phyloP scores from a whole-genome alignment of 2,888 invertebrate genomes.

The Seira musarum region DNA sequence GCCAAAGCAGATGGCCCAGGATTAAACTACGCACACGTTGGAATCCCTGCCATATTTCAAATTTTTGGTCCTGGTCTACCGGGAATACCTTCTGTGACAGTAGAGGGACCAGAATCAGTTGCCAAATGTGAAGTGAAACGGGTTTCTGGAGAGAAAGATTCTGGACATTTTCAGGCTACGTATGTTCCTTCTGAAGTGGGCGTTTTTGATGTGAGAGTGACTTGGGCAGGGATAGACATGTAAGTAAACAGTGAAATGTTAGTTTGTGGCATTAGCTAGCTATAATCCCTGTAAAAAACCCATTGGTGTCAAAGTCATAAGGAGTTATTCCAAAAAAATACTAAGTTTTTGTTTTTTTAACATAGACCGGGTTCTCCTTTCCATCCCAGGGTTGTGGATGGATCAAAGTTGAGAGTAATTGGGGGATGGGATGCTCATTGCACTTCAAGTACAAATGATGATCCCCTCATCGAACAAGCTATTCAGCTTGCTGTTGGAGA shows the following conservation, averaged over 20 bases:
- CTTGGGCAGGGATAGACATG: slow-evolving; percentile 76
- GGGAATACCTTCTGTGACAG: slow-evolving; percentile 74
- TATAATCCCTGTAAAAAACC: too few species aligned
- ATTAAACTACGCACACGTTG: slow-evolving; percentile 75
- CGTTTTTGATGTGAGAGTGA: slow-evolving; percentile 89
- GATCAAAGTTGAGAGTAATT: slow-evolving; percentile 81
- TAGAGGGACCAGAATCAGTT: slow-evolving; percentile 78
- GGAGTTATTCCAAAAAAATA: too few species aligned
- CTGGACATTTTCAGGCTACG: slow-evolving; percentile 88
- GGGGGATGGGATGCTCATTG: slow-evolving; percentile 87
- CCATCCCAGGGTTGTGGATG: slow-evolving; percentile 84
- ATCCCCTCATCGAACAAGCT: slow-evolving; percentile 68
- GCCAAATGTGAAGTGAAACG: slow-evolving; percentile 70
- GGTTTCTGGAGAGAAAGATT: slow-evolving; percentile 71
- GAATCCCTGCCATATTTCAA: slow-evolving; percentile 75
- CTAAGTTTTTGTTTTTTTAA: slow-evolving; percentile 71
- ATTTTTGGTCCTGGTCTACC: slow-evolving; percentile 74
- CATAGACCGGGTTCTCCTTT: slow-evolving; percentile 82
- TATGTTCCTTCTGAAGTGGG: slow-evolving; percentile 95
- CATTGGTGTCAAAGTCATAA: too few species aligned
- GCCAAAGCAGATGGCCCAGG: slow-evolving; percentile 78
- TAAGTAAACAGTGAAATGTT: too few species aligned
- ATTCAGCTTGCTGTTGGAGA: slow-evolving; percentile 74
- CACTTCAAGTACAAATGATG: slow-evolving; percentile 54
- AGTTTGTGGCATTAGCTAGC: slow-evolving; percentile 61